Evolutionary conservation across 1,140 invertebrate genomes (phyloP), one percentile per base, ranked within the genome.

Genomic region (Apis laboriosa): DNA sequence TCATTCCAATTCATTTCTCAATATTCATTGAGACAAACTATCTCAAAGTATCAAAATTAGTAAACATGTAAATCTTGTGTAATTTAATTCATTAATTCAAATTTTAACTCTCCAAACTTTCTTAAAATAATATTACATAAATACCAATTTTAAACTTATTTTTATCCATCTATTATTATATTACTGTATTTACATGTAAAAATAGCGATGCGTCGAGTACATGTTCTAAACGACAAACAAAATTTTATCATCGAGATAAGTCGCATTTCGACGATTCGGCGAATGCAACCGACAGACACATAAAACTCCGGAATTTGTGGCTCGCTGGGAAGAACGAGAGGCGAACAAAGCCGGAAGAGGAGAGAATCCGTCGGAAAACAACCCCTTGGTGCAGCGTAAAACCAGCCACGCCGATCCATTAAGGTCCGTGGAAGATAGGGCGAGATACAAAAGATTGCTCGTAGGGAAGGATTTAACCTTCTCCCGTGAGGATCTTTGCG

Each of bases 321-420:
- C 70, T 80, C 49, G 87, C 83, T 70, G 68, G 83, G 15, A 71
- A 77, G 84, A 77, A 73, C 64, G 83, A 70, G 84, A 84, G 58
- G 83, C 86, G 89, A 90, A 87, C 85, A 91, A 85, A 87, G 66
- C 60, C 51, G 43, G 63, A 78, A 60, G 80, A 60, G 56, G 75
- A 51, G 83, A 74, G 85, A 89, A 66, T 58, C 87, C 80, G 81
- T 73, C 84, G 80, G 84, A 88, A 86, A 91, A 88, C 84, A 86
- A 86, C 84, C 83, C 85, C 84, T 90, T 80, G 86, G 79, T 60
- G 80, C 77, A 82, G 79, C 82, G 80, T 84, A 88, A 89, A 89
- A 88, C 90, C 89, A 85, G 66, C 84, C 85, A 63, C 84, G 86
- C 74, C 89, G 88, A 92, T 91, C 90, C 89, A 91, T 92, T 91